Evolutionary conservation across 2,113 vertebrate genomes (phyloP).

Genomic region (Gymnobelideus leadbeateri): DNA sequence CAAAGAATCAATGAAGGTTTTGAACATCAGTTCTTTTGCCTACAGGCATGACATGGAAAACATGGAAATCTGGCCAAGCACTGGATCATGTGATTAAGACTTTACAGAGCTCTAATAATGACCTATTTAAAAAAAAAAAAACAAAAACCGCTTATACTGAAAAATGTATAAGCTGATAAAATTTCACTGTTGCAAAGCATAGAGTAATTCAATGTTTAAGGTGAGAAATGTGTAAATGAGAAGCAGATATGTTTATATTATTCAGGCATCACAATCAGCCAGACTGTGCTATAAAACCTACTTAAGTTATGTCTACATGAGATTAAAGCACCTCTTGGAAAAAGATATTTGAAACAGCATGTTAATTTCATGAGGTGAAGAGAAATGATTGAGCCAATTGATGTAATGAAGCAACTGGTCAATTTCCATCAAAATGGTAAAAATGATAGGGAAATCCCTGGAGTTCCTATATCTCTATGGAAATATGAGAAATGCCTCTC

Average conservation of each 20-base stretch:
- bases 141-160: no score
- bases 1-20: slow-evolving; percentile 42
- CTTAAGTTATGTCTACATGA: slow-evolving; percentile 33
- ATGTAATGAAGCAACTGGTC: slow-evolving; percentile 28
- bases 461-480: slow-evolving; percentile 42
- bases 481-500: slow-evolving; percentile 44
- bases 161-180: slow-evolving; percentile 45
- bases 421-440: slow-evolving; percentile 40
- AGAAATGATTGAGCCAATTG: neutral
- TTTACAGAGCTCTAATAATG: slow-evolving; percentile 25
- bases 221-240: slow-evolving; percentile 57
- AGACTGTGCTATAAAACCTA: slow-evolving; percentile 41
- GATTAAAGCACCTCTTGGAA: slow-evolving; percentile 22
- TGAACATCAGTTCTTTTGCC: slow-evolving; percentile 33
- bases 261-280: slow-evolving; percentile 5
- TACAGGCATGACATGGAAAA: neutral
- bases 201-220: slow-evolving; percentile 56
- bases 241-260: slow-evolving; percentile 44
- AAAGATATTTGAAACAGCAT: slow-evolving; percentile 31
- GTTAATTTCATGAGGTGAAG: neutral
- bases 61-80: slow-evolving; percentile 30
- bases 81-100: neutral
- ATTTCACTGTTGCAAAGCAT: slow-evolving; percentile 35
- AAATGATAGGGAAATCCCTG: slow-evolving; percentile 10
- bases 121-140: neutral